Evolutionary conservation across 2,113 vertebrate genomes (phyloP).

Genomic region (Spilogale gracilis): DNA sequence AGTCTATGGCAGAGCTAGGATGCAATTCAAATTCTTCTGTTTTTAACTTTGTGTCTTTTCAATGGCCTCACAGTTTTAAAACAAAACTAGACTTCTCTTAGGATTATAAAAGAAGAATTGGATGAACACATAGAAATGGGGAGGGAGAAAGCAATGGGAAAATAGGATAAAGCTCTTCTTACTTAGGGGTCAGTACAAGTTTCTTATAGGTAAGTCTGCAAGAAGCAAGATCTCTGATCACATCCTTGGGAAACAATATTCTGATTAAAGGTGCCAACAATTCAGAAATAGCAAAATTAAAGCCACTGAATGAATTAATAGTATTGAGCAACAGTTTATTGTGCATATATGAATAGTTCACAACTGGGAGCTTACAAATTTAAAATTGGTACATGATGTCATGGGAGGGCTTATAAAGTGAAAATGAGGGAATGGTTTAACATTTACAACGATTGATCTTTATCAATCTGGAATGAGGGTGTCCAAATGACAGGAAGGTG

Average conservation of each 20-base stretch:
- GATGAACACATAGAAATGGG: neutral
- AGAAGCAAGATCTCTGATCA: neutral
- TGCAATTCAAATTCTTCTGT: neutral
- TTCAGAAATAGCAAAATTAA: neutral
- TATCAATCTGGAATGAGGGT: neutral
- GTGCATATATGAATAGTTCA: neutral
- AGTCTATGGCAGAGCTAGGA: neutral
- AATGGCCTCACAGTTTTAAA: neutral
- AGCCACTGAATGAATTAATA: neutral
- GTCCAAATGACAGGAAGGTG: neutral
- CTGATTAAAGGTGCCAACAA: neutral
- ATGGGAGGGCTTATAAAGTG: neutral
- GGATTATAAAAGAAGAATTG: neutral
- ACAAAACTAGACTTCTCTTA: neutral
- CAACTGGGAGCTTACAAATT: neutral
- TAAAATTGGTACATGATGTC: neutral
- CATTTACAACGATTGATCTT: neutral
- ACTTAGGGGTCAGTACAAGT: neutral
- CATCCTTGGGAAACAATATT: neutral
- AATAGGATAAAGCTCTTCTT: neutral
- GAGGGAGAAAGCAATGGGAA: neutral
- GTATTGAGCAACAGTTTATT: neutral
- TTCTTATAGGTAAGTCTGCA: neutral
- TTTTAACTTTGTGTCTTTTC: neutral
- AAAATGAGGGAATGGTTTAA: neutral